Conservation (phyloP, 2,797 vertebrate genomes). For the Brachyalestes nurse region DNA sequence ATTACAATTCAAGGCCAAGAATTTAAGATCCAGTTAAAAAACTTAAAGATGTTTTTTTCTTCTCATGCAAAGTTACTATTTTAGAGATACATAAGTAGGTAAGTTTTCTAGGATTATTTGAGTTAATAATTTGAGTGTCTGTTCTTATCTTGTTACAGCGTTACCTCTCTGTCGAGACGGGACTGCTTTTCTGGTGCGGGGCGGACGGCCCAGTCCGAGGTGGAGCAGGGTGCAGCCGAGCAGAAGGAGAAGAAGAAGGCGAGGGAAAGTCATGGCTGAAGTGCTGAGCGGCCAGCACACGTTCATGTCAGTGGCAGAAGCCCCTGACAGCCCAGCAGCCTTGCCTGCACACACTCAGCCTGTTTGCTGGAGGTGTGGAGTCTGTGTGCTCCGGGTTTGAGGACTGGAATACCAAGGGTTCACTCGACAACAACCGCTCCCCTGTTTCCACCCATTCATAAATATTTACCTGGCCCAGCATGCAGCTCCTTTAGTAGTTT, state of each 20-base stretch:
- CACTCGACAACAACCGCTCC: conserved; percentile 78
- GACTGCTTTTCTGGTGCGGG: conserved; percentile 83
- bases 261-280: conserved; percentile 84
- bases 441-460: conserved; percentile 81
- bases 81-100: no score
- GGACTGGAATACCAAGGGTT: conserved; percentile 70
- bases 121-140: no score
- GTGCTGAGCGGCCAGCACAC: conserved; percentile 54
- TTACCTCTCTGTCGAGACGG: conserved; percentile 86
- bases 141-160: neutral
- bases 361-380: conserved; percentile 72
- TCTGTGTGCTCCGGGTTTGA: conserved; percentile 68
- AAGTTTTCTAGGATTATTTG: no score
- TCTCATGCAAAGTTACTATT: no score
- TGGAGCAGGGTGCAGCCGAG: conserved; percentile 83
- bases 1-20: no score
- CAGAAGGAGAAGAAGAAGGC: conserved; percentile 77
- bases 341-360: conserved; percentile 70
- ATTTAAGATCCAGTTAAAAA: no score
- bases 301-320: conserved; percentile 63
- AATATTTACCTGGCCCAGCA: conserved; percentile 78
- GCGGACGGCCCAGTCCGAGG: conserved; percentile 73
- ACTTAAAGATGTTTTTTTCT: no score
- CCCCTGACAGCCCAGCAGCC: conserved; percentile 64
- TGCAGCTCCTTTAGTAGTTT: conserved; percentile 61